Base-by-base conservation (phyloP, 2,888 invertebrate species). In the Microctonus brassicae region DNA sequence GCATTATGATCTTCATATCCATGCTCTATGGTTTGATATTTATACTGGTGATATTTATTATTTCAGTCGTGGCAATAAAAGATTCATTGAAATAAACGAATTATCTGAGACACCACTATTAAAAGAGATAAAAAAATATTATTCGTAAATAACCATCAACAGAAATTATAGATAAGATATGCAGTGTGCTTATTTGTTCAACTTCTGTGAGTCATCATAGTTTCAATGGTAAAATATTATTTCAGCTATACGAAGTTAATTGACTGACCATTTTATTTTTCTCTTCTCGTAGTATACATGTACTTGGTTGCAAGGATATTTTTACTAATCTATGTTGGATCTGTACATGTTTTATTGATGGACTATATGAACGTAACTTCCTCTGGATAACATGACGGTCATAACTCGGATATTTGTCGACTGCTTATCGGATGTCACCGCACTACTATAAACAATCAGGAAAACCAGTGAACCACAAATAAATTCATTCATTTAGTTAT, bases 11-110 rank as follows among this genome's bases (percentile, higher is more conserved):
- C 89, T 97, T 53, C 95, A 95, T 81, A 94, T 98, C 77, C 97
- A 97, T 83, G 98, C 98, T 0, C 89, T 99, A 47, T 99, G 98
- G 98, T 98, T 98, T 86, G 98, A 98, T 86, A 96, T 99, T 86
- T 97, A 97, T 85, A 96, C 97, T 0, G 98, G 97, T 0, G 97
- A 98, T 87, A 95, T 98, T 82, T 97, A 96, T 87, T 96, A 95
- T 88, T 98, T 98, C 85, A 97, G 97, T 84, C 91, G 97, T 80
- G 92, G 93, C 33, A 92, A 93, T 55, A 97, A 97, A 87, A 89
- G 90, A 72, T 98, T 97, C 87, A 90, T 97, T 17, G 92, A 94
- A 77, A 94, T 98, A 70, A 95, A 96, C 83, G 97, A 98, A 88
- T 88, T 91, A 1, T 94, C 92, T 33, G 93, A 95, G 77, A 93